A percentile compares a stretch with the other conserved stretches of the same genome.
phyloP scores from a whole-genome alignment of 2,797 vertebrate species.

The Rhyacichthys aspro region DNA sequence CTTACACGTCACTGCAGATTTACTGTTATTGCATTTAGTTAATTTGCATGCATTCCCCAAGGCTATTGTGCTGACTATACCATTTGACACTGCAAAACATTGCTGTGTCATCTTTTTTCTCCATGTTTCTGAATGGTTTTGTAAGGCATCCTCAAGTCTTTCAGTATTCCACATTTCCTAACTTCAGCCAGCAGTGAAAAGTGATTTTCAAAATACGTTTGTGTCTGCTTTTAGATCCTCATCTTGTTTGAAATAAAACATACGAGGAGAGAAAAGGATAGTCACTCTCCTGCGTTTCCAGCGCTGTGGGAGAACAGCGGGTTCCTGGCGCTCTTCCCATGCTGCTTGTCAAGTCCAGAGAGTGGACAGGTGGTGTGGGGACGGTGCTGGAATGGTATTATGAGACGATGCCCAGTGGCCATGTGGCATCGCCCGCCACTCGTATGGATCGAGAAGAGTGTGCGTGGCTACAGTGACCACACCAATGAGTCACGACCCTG shows the following conservation, averaged over 20 bases:
- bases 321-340: conserved; percentile 74
- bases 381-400: conserved; percentile 70
- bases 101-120: neutral
- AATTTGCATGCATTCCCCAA: too few species aligned
- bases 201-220: neutral
- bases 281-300: conserved; percentile 45
- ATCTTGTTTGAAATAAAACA: conserved; percentile 13
- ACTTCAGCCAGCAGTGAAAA: too few species aligned
- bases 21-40: too few species aligned
- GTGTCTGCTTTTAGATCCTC: conserved; percentile 9
- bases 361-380: conserved; percentile 80
- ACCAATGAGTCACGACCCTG: conserved; percentile 65
- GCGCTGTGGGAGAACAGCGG: conserved; percentile 68
- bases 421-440: conserved; percentile 75
- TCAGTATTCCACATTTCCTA: neutral
- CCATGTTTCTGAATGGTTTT: neutral
- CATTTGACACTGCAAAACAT: conserved; percentile 1
- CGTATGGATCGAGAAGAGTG: conserved; percentile 63
- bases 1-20: too few species aligned
- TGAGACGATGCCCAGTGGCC: conserved; percentile 72
- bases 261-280: conserved; percentile 27
- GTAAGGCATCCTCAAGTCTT: neutral
- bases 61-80: too few species aligned
- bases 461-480: conserved; percentile 62
- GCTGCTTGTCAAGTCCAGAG: conserved; percentile 72